Base-by-base conservation (phyloP, 2,113 vertebrate genomes). In the Actinemys pallida region DNA sequence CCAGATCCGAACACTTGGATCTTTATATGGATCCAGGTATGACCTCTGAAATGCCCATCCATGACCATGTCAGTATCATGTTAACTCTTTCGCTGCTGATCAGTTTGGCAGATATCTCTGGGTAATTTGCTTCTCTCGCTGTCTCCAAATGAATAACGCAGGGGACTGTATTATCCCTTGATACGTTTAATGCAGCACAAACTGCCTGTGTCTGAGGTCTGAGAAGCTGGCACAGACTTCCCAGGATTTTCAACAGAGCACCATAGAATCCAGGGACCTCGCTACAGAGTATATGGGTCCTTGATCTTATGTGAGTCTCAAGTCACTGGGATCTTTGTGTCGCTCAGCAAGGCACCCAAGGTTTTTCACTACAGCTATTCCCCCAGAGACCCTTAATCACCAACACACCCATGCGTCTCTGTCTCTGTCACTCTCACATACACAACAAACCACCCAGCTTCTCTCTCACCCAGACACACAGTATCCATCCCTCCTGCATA, bases 1-100 rank as follows among this genome's bases (percentile, higher is more conserved):
- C 54, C 53, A 22, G 9, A 4, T 42, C 10, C 13, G 10, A 57
- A 11, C 49, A 5, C 5, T 6, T 2, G 10, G 49, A n/a, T 29
- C 35, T n/a, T n/a, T 89, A 16, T 16, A 19, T 87, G 22, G 10
- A 6, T 16, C 62, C 49, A 10, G 29, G 24, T 19, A 20, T 3
- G 17, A 22, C 6, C 24, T 13, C 3, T 3, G 5, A 83, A 27
- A 6, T 13, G 8, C 22, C 91, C 1, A 0, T 45, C 88, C 8
- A 53, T 72, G 65, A 72, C 65, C 13, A 16, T 39, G 65, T 39
- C 42, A 47, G 10, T 14, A 76, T 47, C 75, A 47, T 27, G 22
- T 25, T 24, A 27, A 25, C 10, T 14, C 10, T 45, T 45, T 76
- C 42, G 27, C 72, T 76, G 75, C 75, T 76, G 75, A 47, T 27